Percentiles rank a stretch among this genome's conserved stretches.
These are phyloP conservation scores for Tribolium castaneum DNA, from an alignment of 1,140 invertebrate species.

Conservation along the genomic window DNA sequence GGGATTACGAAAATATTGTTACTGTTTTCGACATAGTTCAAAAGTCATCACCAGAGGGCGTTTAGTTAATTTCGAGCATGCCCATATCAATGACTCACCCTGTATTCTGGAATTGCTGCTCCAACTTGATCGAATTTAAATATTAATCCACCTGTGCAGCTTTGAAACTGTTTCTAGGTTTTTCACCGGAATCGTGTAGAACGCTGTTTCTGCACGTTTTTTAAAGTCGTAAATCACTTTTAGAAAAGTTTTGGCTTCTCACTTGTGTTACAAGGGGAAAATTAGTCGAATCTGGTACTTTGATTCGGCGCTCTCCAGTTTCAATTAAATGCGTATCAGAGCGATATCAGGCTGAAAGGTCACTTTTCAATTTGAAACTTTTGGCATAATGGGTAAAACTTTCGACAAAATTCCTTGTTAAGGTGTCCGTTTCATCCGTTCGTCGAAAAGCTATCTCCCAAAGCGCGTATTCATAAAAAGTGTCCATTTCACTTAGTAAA, in stretches of 20 bases:
- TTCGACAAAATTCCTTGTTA: slow-evolving; percentile 7
- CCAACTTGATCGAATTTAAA: neutral
- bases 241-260: neutral
- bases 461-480: slow-evolving; percentile 2
- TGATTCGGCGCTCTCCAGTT: neutral
- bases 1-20: no score
- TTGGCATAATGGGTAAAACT: slow-evolving; percentile 18
- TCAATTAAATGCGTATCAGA: slow-evolving; percentile 31
- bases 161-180: neutral
- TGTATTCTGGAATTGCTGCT: neutral
- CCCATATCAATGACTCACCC: no score
- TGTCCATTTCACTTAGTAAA: slow-evolving; percentile 11
- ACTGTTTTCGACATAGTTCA: no score
- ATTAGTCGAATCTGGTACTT: slow-evolving; percentile 10
- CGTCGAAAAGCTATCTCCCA: neutral
- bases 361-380: slow-evolving; percentile 28
- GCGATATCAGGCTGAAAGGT: neutral
- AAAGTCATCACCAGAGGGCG: no score
- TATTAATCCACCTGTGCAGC: neutral
- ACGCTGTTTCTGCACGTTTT: neutral
- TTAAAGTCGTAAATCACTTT: neutral
- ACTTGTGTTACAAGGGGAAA: neutral
- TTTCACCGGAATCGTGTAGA: neutral
- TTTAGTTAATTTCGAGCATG: no score
- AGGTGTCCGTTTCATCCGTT: neutral